Evolutionary conservation across 2,888 invertebrate genomes (phyloP).

Genomic region (Escarpia spicata): DNA sequence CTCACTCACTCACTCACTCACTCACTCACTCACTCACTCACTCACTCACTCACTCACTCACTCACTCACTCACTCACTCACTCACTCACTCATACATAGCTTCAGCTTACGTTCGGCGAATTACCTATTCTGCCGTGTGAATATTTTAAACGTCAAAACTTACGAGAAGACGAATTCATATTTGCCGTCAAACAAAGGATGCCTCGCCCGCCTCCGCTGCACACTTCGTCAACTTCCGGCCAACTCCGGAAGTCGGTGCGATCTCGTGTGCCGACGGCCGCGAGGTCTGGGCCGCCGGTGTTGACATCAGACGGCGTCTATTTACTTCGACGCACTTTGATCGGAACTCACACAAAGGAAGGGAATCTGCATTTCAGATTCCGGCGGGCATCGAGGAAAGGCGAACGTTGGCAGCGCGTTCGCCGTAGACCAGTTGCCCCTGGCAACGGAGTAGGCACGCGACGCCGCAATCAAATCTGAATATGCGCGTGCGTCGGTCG

Average conservation of each 20-base stretch:
- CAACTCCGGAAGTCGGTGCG: not conserved
- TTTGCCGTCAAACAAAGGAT: not conserved
- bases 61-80: too few species aligned
- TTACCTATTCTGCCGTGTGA: not conserved
- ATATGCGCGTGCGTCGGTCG: not conserved
- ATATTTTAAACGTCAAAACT: not conserved
- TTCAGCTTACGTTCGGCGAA: too few species aligned
- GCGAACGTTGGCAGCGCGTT: not conserved
- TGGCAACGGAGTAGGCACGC: conserved; percentile 9
- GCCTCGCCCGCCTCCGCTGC: not conserved
- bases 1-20: too few species aligned
- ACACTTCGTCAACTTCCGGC: conserved; percentile 16
- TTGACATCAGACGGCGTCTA: not conserved
- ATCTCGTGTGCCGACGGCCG: not conserved
- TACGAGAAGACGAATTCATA: not conserved
- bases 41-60: too few species aligned
- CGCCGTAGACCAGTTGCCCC: not conserved
- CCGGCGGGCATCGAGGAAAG: not conserved
- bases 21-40: too few species aligned
- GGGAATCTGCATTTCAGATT: not conserved
- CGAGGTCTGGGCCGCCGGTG: not conserved
- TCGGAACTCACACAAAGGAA: not conserved
- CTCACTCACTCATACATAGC: too few species aligned
- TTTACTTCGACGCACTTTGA: conserved; percentile 9
- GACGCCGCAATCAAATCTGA: not conserved